These are phyloP conservation scores for Alauda arvensis DNA, from an alignment of 2,797 vertebrate genomes.

Conservation along the genomic window DNA sequence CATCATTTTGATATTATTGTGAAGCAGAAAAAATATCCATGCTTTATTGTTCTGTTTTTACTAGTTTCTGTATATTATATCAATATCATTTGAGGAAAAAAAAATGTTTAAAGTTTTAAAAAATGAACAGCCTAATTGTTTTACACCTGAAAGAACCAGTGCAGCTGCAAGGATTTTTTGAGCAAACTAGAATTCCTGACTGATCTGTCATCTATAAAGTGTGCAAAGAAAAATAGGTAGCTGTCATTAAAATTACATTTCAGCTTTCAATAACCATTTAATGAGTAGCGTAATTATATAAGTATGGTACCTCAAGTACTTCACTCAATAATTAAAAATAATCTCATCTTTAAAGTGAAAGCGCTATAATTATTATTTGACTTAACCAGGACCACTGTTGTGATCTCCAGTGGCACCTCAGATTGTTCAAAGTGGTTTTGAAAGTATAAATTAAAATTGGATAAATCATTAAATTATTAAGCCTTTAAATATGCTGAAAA, in stretches of 20 bases:
- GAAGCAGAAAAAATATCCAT: background rate
- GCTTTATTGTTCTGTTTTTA: slow-evolving; percentile 10
- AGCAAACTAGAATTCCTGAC: slow-evolving; percentile 62
- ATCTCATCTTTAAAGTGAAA: slow-evolving; percentile 76
- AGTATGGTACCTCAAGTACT: slow-evolving; percentile 73
- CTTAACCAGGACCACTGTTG: slow-evolving; percentile 72
- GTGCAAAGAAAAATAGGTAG: slow-evolving; percentile 73
- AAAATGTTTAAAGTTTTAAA: slow-evolving; percentile 39
- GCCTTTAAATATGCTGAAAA: slow-evolving; percentile 65
- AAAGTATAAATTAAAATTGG: slow-evolving; percentile 72
- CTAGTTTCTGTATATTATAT: background rate
- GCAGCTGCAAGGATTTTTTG: slow-evolving; percentile 60
- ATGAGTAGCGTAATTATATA: slow-evolving; percentile 74
- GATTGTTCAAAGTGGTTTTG: slow-evolving; percentile 65
- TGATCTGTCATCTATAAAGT: slow-evolving; percentile 72
- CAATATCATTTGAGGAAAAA: slow-evolving; percentile 16
- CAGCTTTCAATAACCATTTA: slow-evolving; percentile 75
- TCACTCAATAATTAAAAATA: slow-evolving; percentile 78
- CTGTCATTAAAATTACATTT: slow-evolving; percentile 76
- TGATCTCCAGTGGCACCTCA: slow-evolving; percentile 71
- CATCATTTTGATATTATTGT: background rate
- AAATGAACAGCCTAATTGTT: slow-evolving; percentile 50
- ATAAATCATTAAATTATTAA: slow-evolving; percentile 75
- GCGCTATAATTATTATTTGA: slow-evolving; percentile 74
- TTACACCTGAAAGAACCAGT: slow-evolving; percentile 53